Conservation (phyloP, 2,113 vertebrate species). For the Ophiodon elongatus region DNA sequence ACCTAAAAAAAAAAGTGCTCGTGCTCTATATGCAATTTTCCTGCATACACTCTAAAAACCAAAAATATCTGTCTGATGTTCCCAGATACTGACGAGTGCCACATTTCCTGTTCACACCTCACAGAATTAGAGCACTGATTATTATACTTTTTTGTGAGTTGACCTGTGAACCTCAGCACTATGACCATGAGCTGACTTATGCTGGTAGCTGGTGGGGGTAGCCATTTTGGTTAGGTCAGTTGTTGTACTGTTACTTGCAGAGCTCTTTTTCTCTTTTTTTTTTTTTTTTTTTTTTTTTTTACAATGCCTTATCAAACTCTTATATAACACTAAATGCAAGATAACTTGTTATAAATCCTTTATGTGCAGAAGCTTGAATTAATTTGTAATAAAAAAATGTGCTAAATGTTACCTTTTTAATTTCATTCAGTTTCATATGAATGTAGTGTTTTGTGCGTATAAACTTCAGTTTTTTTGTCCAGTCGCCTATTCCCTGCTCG, state of each 20-base stretch:
- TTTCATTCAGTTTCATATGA: background rate
- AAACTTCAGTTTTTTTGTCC: background rate
- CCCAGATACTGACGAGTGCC: slow-evolving; percentile 46
- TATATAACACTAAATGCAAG: slow-evolving; percentile 66
- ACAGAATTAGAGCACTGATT: slow-evolving; percentile 65
- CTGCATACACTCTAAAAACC: slow-evolving; percentile 60
- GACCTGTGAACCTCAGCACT: slow-evolving; percentile 68
- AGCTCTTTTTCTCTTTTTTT: slow-evolving; percentile 52
- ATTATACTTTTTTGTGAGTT: slow-evolving; percentile 25
- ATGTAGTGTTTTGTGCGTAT: background rate
- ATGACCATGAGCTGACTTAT: slow-evolving; percentile 54
- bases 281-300: slow-evolving; percentile 54
- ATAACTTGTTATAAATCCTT: slow-evolving; percentile 64
- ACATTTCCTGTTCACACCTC: slow-evolving; percentile 29
- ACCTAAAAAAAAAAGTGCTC: slow-evolving; percentile 39
- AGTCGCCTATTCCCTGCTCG: background rate
- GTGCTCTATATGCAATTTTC: slow-evolving; percentile 59
- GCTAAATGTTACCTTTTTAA: background rate
- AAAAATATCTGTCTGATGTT: slow-evolving; percentile 54
- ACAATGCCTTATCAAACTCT: slow-evolving; percentile 72
- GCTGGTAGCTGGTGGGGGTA: slow-evolving; percentile 42
- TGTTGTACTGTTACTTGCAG: slow-evolving; percentile 51
- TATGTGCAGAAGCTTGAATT: slow-evolving; percentile 74
- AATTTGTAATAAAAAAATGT: slow-evolving; percentile 79
- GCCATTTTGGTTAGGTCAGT: slow-evolving; percentile 40